Conservation (phyloP, 1,140 invertebrate genomes). For the Zophobas morio region DNA sequence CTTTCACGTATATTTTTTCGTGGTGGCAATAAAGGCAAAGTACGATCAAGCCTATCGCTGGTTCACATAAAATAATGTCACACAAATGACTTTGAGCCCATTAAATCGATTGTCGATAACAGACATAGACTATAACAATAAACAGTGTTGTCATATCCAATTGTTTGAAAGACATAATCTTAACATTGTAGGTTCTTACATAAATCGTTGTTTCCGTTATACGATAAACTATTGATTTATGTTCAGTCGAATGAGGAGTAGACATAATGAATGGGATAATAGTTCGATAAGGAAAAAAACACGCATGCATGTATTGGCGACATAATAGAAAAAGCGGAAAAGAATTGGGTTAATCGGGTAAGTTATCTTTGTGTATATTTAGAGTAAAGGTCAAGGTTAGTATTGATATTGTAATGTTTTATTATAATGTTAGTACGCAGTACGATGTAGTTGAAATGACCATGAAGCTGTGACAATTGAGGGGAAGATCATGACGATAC, state of each 20-base stretch:
- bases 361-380: conserved; percentile 33
- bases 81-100: conserved; percentile 28
- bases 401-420: conserved; percentile 11
- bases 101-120: conserved; percentile 10
- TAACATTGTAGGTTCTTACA: conserved; percentile 38
- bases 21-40: too few relatives aligned
- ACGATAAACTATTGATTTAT: conserved; percentile 44
- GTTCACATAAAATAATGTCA: neutral
- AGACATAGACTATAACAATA: conserved; percentile 21
- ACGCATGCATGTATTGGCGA: conserved; percentile 38
- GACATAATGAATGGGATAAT: conserved; percentile 46
- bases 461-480: too few relatives aligned
- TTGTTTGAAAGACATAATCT: conserved; percentile 34
- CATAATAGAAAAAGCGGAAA: conserved; percentile 49
- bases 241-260: conserved; percentile 19
- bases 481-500: too few relatives aligned
- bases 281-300: conserved; percentile 39
- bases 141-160: conserved; percentile 26
- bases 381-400: conserved; percentile 53
- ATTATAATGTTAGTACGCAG: conserved; percentile 29
- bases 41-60: too few relatives aligned
- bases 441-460: conserved; percentile 17
- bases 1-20: too few relatives aligned
- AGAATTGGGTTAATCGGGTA: conserved; percentile 60
- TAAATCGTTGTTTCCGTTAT: conserved; percentile 48